Conservation (phyloP, 2,797 vertebrate species). For the Eulemur coronatus region DNA sequence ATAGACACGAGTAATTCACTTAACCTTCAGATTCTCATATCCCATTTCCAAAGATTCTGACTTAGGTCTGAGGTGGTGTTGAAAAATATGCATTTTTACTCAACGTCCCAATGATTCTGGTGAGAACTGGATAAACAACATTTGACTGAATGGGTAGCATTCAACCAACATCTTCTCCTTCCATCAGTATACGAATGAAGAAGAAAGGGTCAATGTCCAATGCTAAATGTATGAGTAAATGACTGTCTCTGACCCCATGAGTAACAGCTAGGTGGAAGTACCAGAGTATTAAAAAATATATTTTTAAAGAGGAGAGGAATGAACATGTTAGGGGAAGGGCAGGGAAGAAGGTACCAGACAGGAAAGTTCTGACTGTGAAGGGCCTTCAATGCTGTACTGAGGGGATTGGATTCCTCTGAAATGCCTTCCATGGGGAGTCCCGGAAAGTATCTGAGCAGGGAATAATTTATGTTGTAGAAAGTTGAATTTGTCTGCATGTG, state of each 20-base stretch:
- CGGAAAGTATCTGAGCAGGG: neutral
- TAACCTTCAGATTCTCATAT: conserved; percentile 1
- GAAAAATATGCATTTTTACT: neutral
- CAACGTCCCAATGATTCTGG: neutral
- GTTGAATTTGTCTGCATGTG: neutral
- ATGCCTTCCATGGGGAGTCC: neutral
- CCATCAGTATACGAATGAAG: neutral
- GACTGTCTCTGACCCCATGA: neutral
- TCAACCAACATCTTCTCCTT: neutral
- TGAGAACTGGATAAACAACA: neutral
- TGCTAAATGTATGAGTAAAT: neutral
- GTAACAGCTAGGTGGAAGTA: neutral
- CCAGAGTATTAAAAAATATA: neutral
- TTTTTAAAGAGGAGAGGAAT: neutral
- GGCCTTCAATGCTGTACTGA: neutral
- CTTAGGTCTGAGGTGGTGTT: neutral
- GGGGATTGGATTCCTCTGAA: neutral
- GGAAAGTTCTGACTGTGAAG: neutral
- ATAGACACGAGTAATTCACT: neutral
- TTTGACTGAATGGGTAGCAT: neutral
- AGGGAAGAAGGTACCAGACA: neutral
- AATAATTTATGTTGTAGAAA: conserved; percentile 1
- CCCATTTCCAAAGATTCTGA: neutral
- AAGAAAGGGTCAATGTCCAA: neutral
- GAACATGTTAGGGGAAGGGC: neutral